Base-by-base conservation (phyloP, 37 sponge, comb jelly and placozoan species). In the Dysidea cf. avara region DNA sequence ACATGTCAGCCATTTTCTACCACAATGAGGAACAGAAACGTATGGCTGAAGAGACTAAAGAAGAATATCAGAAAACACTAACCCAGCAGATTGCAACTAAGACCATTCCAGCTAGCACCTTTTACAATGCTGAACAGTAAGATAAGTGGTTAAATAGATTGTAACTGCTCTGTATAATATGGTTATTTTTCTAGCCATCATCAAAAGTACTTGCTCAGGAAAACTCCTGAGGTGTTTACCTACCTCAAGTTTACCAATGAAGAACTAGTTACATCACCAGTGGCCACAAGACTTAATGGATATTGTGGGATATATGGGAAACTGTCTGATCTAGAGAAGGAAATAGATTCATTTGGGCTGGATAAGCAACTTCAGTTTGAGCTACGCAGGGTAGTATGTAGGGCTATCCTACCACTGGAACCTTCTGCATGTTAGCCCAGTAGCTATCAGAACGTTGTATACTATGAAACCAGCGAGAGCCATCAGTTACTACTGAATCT, bases 1-100 rank as follows among this genome's bases (percentile, higher is more conserved):
- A 96, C 78, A 96, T 96, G 97, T 96, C 97, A 0, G 97, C 94
- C 75, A 89, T 96, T 28, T 96, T 92, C 78, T 96, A 89, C 54
- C 97, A 96, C 77, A 40, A 61, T 39, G 78, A 74, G 21, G 80
- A 89, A 34, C 97, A 96, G 80, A 81, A 83, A 58, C 43, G 30
- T 18, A 43, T 83, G 29, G 97, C 97, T 6, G 80, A 90, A 47
- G 81, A 84, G 61, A 74, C 84, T 26, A 81, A 73, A 26, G 87
- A 69, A 9, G 84, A 84, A 37, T 79, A 79, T 39, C 97, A 96
- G 83, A 86, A 92, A 71, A 61, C 58, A 36, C 46, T 78, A 25
- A 52, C 46, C 1, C 70, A 76, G 61, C 81, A 76, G 46, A 96
- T 96, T 13, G 70, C 65, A 36, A 96, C 97, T 5, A 80, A 56